Base-by-base conservation (phyloP, 2,113 vertebrate genomes). In the Nannospalax galili region DNA sequence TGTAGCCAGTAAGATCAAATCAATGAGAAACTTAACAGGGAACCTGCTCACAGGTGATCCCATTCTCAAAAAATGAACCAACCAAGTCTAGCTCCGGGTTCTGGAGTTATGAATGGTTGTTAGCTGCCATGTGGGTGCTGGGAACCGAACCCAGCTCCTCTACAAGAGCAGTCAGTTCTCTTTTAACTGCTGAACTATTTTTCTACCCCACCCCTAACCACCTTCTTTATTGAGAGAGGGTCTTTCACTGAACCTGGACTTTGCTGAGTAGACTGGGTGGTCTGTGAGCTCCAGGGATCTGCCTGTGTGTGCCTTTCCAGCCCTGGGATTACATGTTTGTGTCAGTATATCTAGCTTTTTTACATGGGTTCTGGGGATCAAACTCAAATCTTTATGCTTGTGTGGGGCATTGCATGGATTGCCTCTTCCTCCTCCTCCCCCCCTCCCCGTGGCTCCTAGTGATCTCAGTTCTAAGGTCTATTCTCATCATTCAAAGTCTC, bases 371-470 rank as follows among this genome's bases (percentile, higher is more conserved):
- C 60, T 42, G 58, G 60, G 80, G 37, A 62, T n/a, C n/a, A n/a
- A n/a, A n/a, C n/a, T 42, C 80, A 64, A 37, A 24, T 42, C 60
- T 15, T 64, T 8, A 19, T 30, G 16, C 19, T 42, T 82, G 24
- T 64, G 60, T 42, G 80, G 7, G 9, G 8, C 78, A 4, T 6
- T 62, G 26, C 42, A n/a, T n/a, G n/a, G n/a, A n/a, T n/a, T n/a
- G n/a, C n/a, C n/a, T n/a, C n/a, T n/a, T n/a, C n/a, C n/a, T n/a
- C n/a, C n/a, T n/a, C n/a, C n/a, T n/a, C n/a, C n/a, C n/a, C n/a
- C n/a, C n/a, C n/a, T n/a, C n/a, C n/a, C 52, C 28, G 2, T 0
- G 0, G 26, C 37, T 78, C 7, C 35, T 70, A 1, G 1, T 72
- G 32, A 40, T 37, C 40, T 75, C 12, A 12, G 60, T 60, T 75